These are phyloP conservation scores for Sander lucioperca DNA, from an alignment of 2,113 vertebrate species.

Conservation along the genomic window DNA sequence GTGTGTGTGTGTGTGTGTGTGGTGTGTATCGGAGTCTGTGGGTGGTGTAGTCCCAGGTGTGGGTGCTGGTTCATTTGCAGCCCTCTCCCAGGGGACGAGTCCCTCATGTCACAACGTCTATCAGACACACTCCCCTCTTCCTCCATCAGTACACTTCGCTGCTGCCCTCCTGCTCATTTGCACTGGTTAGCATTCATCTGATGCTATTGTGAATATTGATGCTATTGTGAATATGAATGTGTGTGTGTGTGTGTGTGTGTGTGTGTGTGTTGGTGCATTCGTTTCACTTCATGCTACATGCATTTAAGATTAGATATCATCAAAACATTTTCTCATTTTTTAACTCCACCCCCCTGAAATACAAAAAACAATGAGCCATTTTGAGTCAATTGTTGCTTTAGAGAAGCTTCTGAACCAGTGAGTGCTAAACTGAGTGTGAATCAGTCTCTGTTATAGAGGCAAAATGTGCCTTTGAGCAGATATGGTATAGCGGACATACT, in stretches of 20 bases:
- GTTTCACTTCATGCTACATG: constrained; percentile 20
- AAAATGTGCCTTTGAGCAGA: constrained; percentile 42
- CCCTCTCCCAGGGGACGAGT: constrained; percentile 49
- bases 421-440: neutral
- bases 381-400: neutral
- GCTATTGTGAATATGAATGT: neutral
- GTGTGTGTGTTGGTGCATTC: constrained; percentile 11
- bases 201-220: constrained; percentile 47
- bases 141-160: constrained; percentile 38
- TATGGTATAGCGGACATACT: constrained; percentile 41
- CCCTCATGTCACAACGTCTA: constrained; percentile 57
- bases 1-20: neutral
- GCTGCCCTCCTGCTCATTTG: constrained; percentile 53
- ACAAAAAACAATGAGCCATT: neutral
- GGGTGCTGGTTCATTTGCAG: constrained; percentile 71
- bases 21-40: constrained; percentile 5
- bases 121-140: constrained; percentile 58
- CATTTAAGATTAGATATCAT: constrained; percentile 15
- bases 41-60: constrained; percentile 60
- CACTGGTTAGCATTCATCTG: constrained; percentile 65
- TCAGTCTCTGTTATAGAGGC: constrained; percentile 43
- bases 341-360: neutral
- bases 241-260: constrained; percentile 28
- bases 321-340: neutral
- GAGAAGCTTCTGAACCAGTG: neutral